Evolutionary conservation across 2,113 vertebrate genomes (phyloP), one percentile per base, ranked within the genome.

Genomic region (Nannospalax galili): DNA sequence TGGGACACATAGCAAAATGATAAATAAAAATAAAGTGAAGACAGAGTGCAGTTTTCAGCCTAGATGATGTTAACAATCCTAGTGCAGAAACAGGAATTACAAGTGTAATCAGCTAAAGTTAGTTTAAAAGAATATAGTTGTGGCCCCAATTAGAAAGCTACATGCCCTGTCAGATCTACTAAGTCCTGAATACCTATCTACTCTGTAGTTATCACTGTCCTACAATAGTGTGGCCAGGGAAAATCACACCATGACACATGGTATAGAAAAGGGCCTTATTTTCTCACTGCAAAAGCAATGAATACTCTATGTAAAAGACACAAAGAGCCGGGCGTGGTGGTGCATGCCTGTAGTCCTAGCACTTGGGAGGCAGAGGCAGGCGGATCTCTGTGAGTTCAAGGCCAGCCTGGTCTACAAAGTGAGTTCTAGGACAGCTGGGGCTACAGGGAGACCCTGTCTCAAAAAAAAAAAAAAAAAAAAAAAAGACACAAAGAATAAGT

Each of bases 191-290:
- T 37, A 74, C 26, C 10, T 37, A 74, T 20, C 10, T 62, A 75
- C 19, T 88, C 90, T 80, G 67, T 37, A 37, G 22, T 73, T 84
- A 94, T 74, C 58, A 56, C 19, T 90, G 84, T 93, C 60, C 52
- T 28, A 80, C 67, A 80, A 90, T 30, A 90, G 37, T 20, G 3
- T 58, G 30, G 8, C 85, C 45, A 32, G n/a, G 48, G 64, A 93
- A 82, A 35, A 69, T 40, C n/a, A 65, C 9, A 79, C 69, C 84
- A 45, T 52, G 58, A 28, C 58, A 56, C 11, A 77, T 42, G 77
- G 42, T 77, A 32, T 79, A 58, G 74, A 88, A 88, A 94, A 72
- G 45, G 56, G 42, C 15, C 12, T 1, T 73, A 40, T 58, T 90
- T 94, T 81, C 72, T 67, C 45, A 45, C 42, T 84, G 56, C 11